These are phyloP conservation scores for Listrodromus nycthemerus DNA, from an alignment of 2,888 invertebrate species.

Conservation along the genomic window DNA sequence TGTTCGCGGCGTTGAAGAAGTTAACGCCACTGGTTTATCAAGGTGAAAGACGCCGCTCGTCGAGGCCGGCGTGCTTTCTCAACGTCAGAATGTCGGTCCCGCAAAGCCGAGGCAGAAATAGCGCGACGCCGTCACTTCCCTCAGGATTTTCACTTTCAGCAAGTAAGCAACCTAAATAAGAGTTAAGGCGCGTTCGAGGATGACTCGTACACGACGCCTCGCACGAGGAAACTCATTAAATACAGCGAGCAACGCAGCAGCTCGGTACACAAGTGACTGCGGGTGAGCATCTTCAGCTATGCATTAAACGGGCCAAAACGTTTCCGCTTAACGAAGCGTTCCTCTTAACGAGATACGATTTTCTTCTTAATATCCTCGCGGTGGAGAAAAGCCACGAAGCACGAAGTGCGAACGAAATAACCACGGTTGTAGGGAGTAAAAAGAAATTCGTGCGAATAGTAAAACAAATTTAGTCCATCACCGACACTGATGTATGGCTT, in stretches of 20 bases:
- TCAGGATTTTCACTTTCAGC: conserved; percentile 46
- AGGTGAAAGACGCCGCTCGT: conserved; percentile 47
- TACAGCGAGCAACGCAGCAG: conserved; percentile 10
- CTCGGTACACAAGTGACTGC: conserved; percentile 41
- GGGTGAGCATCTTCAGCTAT: conserved; percentile 21
- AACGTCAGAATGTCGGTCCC: background rate
- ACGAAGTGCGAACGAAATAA: background rate
- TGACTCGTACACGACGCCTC: conserved; percentile 45
- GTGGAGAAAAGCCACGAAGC: conserved; percentile 21
- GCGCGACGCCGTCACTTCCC: conserved; percentile 42
- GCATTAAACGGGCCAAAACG: conserved; percentile 57
- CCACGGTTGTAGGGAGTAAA: background rate
- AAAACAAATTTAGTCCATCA: background rate
- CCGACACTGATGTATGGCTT: background rate
- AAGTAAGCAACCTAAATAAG: conserved; percentile 59
- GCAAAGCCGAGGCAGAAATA: conserved; percentile 22
- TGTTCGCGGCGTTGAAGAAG: conserved; percentile 56
- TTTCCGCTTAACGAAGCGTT: conserved; percentile 63
- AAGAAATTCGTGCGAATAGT: background rate
- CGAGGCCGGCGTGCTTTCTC: background rate
- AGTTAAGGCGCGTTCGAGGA: conserved; percentile 56
- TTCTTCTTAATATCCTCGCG: conserved; percentile 46
- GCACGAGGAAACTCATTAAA: conserved; percentile 62
- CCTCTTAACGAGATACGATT: conserved; percentile 64
- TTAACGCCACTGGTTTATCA: conserved; percentile 55